Conservation (phyloP, 2,113 vertebrate species). For the Callaeas wilsoni region DNA sequence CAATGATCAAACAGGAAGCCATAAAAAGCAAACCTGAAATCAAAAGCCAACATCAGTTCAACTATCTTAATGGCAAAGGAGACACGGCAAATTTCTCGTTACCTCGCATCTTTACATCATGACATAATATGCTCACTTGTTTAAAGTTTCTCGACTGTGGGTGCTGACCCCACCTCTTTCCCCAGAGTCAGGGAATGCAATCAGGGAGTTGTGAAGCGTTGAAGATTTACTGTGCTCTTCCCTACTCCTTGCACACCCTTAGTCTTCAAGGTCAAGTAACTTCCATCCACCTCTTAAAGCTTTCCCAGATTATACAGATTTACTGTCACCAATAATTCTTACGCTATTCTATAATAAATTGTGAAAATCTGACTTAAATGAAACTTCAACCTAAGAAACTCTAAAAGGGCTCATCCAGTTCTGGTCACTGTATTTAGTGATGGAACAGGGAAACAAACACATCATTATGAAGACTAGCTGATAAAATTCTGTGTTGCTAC, state of each 20-base stretch:
- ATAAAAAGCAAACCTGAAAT: not conserved
- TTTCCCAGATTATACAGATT: not conserved
- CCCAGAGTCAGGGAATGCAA: not conserved
- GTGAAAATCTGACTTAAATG: not conserved
- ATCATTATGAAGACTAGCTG: not conserved
- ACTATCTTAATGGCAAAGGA: not conserved
- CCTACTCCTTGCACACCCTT: not conserved
- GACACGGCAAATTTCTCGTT: not conserved
- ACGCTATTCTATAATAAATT: not conserved
- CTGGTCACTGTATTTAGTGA: not conserved
- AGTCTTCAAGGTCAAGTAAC: conserved; percentile 20
- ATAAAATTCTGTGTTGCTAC: not conserved
- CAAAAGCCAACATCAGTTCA: not conserved
- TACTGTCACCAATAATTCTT: not conserved
- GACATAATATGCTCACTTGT: not conserved
- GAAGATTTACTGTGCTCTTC: not conserved
- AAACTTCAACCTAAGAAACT: not conserved
- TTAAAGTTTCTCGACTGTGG: not conserved
- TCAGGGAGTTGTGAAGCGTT: not conserved
- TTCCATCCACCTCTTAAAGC: not conserved
- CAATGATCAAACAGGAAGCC: not conserved
- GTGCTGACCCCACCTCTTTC: not conserved
- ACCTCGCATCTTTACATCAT: not conserved
- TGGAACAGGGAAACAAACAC: not conserved
- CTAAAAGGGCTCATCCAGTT: not conserved